Percentiles rank a stretch among this genome's conserved stretches.
Evolutionary conservation across 2,888 invertebrate species (phyloP).

Genomic region (Spilosoma lubricipeda): DNA sequence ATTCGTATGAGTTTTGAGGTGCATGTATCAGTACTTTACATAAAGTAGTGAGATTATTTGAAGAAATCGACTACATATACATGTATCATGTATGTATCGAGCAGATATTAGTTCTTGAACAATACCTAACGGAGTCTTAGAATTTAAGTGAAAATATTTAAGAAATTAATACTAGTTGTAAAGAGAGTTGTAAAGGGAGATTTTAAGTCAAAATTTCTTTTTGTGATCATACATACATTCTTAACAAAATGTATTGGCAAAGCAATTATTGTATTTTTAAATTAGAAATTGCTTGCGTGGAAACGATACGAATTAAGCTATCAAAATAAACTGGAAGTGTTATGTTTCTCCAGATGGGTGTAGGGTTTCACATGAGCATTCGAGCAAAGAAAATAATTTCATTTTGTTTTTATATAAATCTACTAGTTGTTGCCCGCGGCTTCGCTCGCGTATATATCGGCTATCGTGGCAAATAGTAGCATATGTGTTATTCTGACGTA

Average conservation of each 20-base stretch:
- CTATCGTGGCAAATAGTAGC: too few species aligned
- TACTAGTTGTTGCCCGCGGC: too few species aligned
- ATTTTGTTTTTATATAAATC: conserved; percentile 15
- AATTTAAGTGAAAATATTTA: conserved; percentile 30
- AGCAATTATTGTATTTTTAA: conserved; percentile 21
- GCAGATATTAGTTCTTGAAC: conserved; percentile 20
- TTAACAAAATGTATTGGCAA: conserved; percentile 16
- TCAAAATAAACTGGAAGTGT: conserved; percentile 39
- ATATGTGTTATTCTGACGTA: too few species aligned
- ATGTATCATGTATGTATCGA: conserved; percentile 26
- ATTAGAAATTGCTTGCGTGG: conserved; percentile 20
- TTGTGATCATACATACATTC: too few species aligned
- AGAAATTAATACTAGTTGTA: conserved; percentile 22
- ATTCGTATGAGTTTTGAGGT: conserved; percentile 52
- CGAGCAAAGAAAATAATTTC: conserved; percentile 24
- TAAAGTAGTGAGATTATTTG: conserved; percentile 14
- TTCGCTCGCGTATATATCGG: too few species aligned
- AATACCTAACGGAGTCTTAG: too few species aligned
- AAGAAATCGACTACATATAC: conserved; percentile 31
- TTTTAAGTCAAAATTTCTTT: too few species aligned
- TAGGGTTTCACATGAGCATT: conserved; percentile 22
- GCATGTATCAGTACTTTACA: conserved; percentile 38
- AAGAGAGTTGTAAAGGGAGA: too few species aligned
- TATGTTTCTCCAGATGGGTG: conserved; percentile 26
- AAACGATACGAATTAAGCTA: conserved; percentile 31